Conservation (phyloP, 2,888 invertebrate species). For the Eupithecia centaureata region DNA sequence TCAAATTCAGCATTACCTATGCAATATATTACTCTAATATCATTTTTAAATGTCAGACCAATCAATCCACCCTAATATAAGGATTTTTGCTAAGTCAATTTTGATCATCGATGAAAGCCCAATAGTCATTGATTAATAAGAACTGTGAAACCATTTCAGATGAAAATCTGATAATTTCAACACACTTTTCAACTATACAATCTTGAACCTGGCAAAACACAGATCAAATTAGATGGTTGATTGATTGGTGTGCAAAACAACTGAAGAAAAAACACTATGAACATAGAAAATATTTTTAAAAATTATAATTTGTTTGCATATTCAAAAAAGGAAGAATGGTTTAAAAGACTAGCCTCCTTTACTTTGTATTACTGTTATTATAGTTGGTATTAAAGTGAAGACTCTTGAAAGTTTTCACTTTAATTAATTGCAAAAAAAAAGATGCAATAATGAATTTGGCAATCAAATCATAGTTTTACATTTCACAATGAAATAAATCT, state of each 20-base stretch:
- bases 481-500: background rate
- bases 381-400: no score
- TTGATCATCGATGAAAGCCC: background rate
- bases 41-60: background rate
- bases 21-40: background rate
- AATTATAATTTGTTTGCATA: background rate
- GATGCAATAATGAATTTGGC: background rate
- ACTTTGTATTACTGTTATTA: background rate
- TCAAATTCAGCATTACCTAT: background rate
- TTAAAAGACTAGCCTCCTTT: background rate
- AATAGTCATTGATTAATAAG: background rate
- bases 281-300: background rate
- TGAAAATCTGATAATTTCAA: background rate
- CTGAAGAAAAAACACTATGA: background rate
- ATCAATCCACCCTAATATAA: background rate
- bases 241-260: background rate
- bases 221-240: background rate
- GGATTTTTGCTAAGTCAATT: background rate
- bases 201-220: background rate
- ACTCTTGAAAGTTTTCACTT: background rate
- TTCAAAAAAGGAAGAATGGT: background rate
- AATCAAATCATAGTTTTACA: background rate
- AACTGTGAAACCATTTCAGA: background rate
- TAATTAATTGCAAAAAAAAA: background rate
- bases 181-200: background rate